Conservation (phyloP, 2,888 invertebrate genomes). For the Cephus pulcher region DNA sequence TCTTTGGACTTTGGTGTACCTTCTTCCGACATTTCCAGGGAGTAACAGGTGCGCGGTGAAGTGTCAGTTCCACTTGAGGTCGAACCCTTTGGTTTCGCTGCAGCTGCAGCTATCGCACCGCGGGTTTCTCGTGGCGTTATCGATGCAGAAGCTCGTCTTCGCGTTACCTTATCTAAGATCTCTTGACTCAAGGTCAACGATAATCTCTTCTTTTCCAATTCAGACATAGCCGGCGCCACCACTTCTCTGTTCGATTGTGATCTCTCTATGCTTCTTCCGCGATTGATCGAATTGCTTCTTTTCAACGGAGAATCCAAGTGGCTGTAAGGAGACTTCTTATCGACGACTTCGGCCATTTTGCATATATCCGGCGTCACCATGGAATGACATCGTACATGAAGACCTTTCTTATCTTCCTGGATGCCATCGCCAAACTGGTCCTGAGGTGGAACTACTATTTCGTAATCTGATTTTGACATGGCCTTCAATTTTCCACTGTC, state of each 20-base stretch:
- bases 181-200: slow-evolving; percentile 81
- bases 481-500: slow-evolving; percentile 60
- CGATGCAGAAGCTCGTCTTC: slow-evolving; percentile 54
- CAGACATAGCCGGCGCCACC: slow-evolving; percentile 65
- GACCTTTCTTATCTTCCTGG: slow-evolving; percentile 40
- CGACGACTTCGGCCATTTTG: slow-evolving; percentile 15
- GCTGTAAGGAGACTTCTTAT: slow-evolving; percentile 18
- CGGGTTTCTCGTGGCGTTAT: slow-evolving; percentile 55
- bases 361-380: slow-evolving; percentile 48
- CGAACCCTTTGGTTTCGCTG: slow-evolving; percentile 37
- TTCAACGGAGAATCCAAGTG: slow-evolving; percentile 30
- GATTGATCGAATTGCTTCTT: slow-evolving; percentile 54
- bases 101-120: slow-evolving; percentile 63
- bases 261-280: slow-evolving; percentile 43
- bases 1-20: slow-evolving; percentile 37
- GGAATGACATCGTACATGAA: slow-evolving; percentile 62
- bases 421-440: slow-evolving; percentile 30
- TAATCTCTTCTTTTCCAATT: slow-evolving; percentile 79
- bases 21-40: slow-evolving; percentile 66
- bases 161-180: slow-evolving; percentile 74
- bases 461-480: slow-evolving; percentile 37
- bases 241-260: slow-evolving; percentile 37
- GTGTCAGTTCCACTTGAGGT: slow-evolving; percentile 29
- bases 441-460: slow-evolving; percentile 54
- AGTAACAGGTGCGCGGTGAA: slow-evolving; percentile 68